Evolutionary conservation across 2,888 invertebrate species (phyloP), one percentile per base, ranked within the genome.

Genomic region (Epinotia nisella): DNA sequence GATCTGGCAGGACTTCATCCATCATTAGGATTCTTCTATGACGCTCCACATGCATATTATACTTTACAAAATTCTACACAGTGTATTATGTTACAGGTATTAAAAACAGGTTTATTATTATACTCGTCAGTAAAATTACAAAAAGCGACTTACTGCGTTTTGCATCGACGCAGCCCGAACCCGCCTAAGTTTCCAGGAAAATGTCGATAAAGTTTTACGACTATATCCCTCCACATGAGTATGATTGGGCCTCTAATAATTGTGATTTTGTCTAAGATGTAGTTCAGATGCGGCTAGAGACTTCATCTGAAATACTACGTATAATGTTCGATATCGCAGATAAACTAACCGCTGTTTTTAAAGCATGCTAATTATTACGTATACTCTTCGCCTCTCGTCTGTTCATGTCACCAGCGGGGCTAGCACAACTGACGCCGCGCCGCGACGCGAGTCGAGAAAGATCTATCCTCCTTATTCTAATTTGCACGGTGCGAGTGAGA

Each of bases 161-260:
- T 2, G 21, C 55, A 9, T 0, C 35, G 11, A 21, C 53, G 19
- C 65, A 10, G 17, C 13, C 10, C 41, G 19, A 53, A 19, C 15
- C 41, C 49, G 35, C 19, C 35, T 53, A 24, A 56, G 60, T 17
- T 74, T 70, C 74, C 61, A 49, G 70, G 74, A 74, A 74, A 59
- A 45, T 13, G 60, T 19, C 74, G 64, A 74, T 76, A 76, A 76
- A 76, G 70, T 60, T 74, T 76, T 74, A 76, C 70, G 61, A 60
- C 73, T 66, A 58, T 70, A 72, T 75, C 68, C 61, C 65, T 49
- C 65, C 65, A 72, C 69, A 69, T 35, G 60, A 68, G 73, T 70
- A 70, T 66, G 74, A 70, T 70, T 60, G 71, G 65, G 11, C 41
- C 56, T 35, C 11, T 74, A 65, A 65, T 66, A 70, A 65, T 60